Evolutionary conservation across 92 coral and sea anemone species (phyloP), one percentile per base, ranked within the genome.

Genomic region (Meandrina meandrites): DNA sequence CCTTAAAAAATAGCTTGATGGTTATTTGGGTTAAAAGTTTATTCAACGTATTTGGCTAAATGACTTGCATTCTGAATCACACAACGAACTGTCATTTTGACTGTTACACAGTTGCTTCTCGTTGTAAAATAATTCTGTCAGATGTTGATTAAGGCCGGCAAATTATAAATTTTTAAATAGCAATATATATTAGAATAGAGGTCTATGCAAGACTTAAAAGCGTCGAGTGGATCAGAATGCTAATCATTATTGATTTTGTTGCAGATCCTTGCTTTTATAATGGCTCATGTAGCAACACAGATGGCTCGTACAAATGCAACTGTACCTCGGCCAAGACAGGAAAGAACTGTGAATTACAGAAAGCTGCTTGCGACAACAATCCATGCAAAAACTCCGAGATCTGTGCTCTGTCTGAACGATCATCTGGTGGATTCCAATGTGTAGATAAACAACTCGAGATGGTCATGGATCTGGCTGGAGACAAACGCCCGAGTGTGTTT

Each of bases 231-330:
- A 48, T 4, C 53, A 48, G 53, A 7, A 48, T 4, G 53, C 28
- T 36, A 88, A 27, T 28, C 50, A 13, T 81, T 37, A 3, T 32
- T 35, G 37, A 31, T 50, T 34, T 42, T n/a, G n/a, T 71, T 72
- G 18, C 80, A 94, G 98, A 83, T 45, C 89, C 98, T 28, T 94
- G 98, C 85, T 80, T 81, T 42, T 83, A 87, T 68, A 91, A 82
- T 69, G 95, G 95, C 34, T 75, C 91, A 0, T 95, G 98, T 62
- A 34, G 21, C 13, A 92, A 95, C 88, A 91, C 86, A 28, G 47
- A 21, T 30, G 98, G 98, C 12, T 92, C 92, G 24, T 95, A 84
- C 88, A 83, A 89, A 24, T 95, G 98, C 87, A 81, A 80, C 45
- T 95, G 98, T 75, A n/a, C 74, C 17, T 68, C 73, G 56, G 45